These are phyloP conservation scores for Sorex fumeus DNA, from an alignment of 2,113 vertebrate species.

Conservation along the genomic window DNA sequence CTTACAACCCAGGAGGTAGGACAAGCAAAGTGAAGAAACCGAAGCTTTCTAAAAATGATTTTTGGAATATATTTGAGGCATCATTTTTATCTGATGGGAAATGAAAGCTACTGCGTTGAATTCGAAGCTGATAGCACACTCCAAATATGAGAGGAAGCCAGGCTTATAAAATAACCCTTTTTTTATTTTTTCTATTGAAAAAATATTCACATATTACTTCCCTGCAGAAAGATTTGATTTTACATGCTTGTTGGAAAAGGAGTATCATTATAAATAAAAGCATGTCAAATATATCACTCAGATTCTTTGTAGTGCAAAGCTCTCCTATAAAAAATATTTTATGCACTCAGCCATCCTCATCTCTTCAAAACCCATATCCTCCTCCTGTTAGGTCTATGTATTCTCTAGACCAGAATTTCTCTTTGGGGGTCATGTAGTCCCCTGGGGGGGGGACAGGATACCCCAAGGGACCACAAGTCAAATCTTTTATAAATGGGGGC, in stretches of 20 bases:
- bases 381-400: background rate
- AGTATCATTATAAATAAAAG: constrained; percentile 53
- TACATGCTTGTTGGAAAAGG: constrained; percentile 48
- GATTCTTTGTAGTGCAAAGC: constrained; percentile 1
- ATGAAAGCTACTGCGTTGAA: constrained; percentile 51
- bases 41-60: constrained; percentile 50
- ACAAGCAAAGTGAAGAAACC: background rate
- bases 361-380: background rate
- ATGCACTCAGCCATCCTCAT: background rate
- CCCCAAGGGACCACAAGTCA: no score
- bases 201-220: constrained; percentile 39
- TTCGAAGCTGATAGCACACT: background rate
- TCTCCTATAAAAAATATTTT: background rate
- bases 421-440: no score
- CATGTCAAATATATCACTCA: constrained; percentile 33
- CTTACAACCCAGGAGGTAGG: background rate
- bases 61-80: constrained; percentile 40
- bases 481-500: no score
- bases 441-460: no score
- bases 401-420: background rate
- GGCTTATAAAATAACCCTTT: constrained; percentile 47
- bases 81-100: constrained; percentile 63
- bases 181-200: constrained; percentile 56
- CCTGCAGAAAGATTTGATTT: constrained; percentile 59
- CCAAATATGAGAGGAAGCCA: constrained; percentile 47